Evolutionary conservation across 2,113 vertebrate species (phyloP).

Genomic region (Rhadina sibilatrix): DNA sequence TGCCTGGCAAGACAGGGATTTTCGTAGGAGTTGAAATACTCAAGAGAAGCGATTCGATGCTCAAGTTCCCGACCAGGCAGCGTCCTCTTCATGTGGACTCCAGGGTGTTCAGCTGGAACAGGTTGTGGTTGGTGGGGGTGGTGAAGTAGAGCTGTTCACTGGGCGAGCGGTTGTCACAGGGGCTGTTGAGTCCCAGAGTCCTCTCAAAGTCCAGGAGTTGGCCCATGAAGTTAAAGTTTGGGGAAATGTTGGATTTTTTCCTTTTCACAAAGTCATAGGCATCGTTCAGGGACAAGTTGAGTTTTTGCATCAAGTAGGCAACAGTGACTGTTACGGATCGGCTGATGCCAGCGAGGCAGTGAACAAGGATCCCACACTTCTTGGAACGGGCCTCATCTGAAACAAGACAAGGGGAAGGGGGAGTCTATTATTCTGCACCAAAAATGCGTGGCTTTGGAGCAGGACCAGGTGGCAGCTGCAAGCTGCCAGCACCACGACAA

Average conservation of each 20-base stretch:
- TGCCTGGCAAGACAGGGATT: conserved; percentile 54
- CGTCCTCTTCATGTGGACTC: conserved; percentile 90
- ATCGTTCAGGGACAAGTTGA: conserved; percentile 97
- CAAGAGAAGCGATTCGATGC: conserved; percentile 66
- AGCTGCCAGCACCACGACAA: background rate
- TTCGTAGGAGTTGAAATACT: conserved; percentile 69
- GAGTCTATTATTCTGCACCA: conserved; percentile 43
- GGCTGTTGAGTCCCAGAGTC: conserved; percentile 95
- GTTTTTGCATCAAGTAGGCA: conserved; percentile 99
- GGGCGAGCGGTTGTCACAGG: conserved; percentile 89
- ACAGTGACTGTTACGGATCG: conserved; percentile 97
- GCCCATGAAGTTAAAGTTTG: conserved; percentile 99
- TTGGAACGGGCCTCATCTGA: conserved; percentile 96
- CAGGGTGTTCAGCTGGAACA: conserved; percentile 94
- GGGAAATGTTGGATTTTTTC: conserved; percentile 99
- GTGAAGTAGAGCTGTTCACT: conserved; percentile 95
- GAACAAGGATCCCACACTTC: conserved; percentile 97
- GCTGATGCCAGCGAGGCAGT: conserved; percentile 97
- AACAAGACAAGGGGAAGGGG: conserved; percentile 61
- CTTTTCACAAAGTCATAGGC: conserved; percentile 98
- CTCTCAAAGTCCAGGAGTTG: conserved; percentile 98
- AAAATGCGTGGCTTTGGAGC: background rate
- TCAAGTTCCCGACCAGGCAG: conserved; percentile 14
- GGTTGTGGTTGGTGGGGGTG: conserved; percentile 95
- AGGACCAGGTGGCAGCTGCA: conserved; percentile 24